phyloP scores from a whole-genome alignment of 2,888 invertebrate genomes.

The Stegophylla sp. region DNA sequence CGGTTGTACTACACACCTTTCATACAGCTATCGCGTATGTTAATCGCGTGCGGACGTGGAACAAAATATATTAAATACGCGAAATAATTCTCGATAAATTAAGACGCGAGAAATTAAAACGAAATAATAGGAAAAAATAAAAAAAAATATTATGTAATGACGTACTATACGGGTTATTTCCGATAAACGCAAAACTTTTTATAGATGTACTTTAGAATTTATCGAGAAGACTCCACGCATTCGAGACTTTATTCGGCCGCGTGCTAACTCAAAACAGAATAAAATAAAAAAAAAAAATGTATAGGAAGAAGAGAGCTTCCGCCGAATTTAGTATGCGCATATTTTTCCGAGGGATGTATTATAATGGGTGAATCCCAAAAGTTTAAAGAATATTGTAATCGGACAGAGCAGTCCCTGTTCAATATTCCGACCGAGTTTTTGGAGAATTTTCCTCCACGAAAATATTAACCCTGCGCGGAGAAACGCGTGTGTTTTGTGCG shows the following conservation, averaged over 20 bases:
- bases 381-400: slow-evolving; percentile 58
- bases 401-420: slow-evolving; percentile 48
- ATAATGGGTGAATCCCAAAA: slow-evolving; percentile 51
- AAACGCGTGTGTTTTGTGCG: background rate
- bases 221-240: slow-evolving; percentile 22
- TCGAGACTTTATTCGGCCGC: slow-evolving; percentile 10
- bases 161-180: slow-evolving; percentile 15
- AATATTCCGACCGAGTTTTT: slow-evolving; percentile 51
- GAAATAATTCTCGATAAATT: slow-evolving; percentile 1
- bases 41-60: slow-evolving; percentile 48
- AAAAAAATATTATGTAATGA: background rate
- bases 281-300: slow-evolving; percentile 36
- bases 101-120: background rate
- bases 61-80: slow-evolving; percentile 42
- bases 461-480: slow-evolving; percentile 26
- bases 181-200: slow-evolving; percentile 46
- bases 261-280: slow-evolving; percentile 22
- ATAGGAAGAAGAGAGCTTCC: slow-evolving; percentile 11
- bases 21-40: slow-evolving; percentile 38
- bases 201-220: slow-evolving; percentile 28
- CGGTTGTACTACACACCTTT: slow-evolving; percentile 47
- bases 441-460: slow-evolving; percentile 24
- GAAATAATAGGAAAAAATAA: background rate
- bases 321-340: slow-evolving; percentile 54
- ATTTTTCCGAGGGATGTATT: slow-evolving; percentile 47